Percentiles rank a stretch among this genome's conserved stretches.
Evolutionary conservation across 2,888 invertebrate genomes (phyloP).

Genomic region (Agrotis exclamationis): DNA sequence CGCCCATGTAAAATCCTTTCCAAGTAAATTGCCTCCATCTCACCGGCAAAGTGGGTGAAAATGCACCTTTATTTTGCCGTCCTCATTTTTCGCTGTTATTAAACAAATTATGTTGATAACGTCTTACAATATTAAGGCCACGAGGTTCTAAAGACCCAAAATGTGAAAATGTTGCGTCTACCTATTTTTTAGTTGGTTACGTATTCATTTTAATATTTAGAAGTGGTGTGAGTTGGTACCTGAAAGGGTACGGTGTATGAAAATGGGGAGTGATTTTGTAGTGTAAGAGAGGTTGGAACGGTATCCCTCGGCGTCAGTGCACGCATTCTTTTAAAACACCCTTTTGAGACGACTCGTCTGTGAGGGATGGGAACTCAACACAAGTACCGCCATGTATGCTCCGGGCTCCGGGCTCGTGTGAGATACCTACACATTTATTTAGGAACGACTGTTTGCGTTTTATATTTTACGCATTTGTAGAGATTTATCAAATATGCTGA

Average conservation of each 20-base stretch:
- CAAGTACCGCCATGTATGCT: slow-evolving; percentile 71
- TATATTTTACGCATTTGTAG: slow-evolving; percentile 42
- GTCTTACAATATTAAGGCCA: slow-evolving; percentile 56
- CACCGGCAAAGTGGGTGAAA: slow-evolving; percentile 75
- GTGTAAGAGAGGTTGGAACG: slow-evolving; percentile 73
- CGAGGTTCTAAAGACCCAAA: slow-evolving; percentile 51
- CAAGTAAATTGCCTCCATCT: slow-evolving; percentile 79
- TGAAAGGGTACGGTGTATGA: slow-evolving; percentile 71
- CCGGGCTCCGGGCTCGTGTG: slow-evolving; percentile 53
- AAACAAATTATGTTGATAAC: slow-evolving; percentile 65
- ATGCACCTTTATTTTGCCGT: slow-evolving; percentile 73
- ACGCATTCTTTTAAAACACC: slow-evolving; percentile 84
- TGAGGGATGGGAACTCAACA: slow-evolving; percentile 71
- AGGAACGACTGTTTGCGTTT: slow-evolving; percentile 38
- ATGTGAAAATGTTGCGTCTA: slow-evolving; percentile 50
- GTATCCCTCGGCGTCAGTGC: slow-evolving; percentile 77
- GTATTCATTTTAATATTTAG: slow-evolving; percentile 61
- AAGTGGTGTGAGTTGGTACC: slow-evolving; percentile 62
- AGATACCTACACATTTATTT: slow-evolving; percentile 54
- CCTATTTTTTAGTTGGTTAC: slow-evolving; percentile 43
- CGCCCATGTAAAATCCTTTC: slow-evolving; percentile 79
- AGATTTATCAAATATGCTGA: slow-evolving; percentile 18
- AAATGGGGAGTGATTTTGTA: slow-evolving; percentile 79
- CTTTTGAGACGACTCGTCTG: slow-evolving; percentile 85
- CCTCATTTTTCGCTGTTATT: slow-evolving; percentile 68